Evolutionary conservation across 1,140 invertebrate genomes (phyloP), one percentile per base, ranked within the genome.

Genomic region (Cherax quadricarinatus): DNA sequence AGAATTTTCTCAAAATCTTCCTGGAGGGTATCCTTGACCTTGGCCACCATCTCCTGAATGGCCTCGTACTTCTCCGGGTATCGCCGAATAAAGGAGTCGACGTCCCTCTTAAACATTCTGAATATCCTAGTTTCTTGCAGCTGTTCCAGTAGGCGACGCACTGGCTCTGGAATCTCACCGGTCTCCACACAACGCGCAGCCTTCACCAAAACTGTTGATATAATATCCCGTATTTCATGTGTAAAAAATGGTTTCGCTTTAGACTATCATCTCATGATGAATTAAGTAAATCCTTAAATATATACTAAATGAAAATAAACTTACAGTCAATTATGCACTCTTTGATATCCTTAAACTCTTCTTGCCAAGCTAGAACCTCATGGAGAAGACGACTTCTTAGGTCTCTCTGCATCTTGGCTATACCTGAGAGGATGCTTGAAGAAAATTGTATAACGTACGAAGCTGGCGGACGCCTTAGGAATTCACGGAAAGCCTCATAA

Each of bases 141-240:
- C 30, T 73, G 21, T 30, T 73, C n/a, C 41, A 83, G 4, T 51
- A 83, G 14, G 57, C 49, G 80, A 78, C 81, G 88, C 21, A 90
- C n/a, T 14, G 66, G 14, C 60, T 85, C 41, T 4, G 81, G 81
- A 49, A 66, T 66, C 62, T 10, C 10, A 4, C 62, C 62, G 62
- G 14, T 66, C 62, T 66, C 62, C 62, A 18, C 18, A 10, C 62
- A 66, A 16, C 3, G 62, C 18, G 62, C 12, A 66, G 10, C 18
- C 4, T 10, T 14, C 18, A 21, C 62, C 62, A 66, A 4, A 18
- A 66, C 62, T 66, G 18, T 66, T 14, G 62, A 21, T 14, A 21
- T 4, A 66, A 66, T 66, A 66, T 5, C 18, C 16, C 4, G 12
- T 4, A 60, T 66, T 10, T 16, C 12, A 6, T 57, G 12, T 57